Evolutionary conservation across 2,113 vertebrate species (phyloP).

Genomic region (Stomatorhinus ivindoensis): DNA sequence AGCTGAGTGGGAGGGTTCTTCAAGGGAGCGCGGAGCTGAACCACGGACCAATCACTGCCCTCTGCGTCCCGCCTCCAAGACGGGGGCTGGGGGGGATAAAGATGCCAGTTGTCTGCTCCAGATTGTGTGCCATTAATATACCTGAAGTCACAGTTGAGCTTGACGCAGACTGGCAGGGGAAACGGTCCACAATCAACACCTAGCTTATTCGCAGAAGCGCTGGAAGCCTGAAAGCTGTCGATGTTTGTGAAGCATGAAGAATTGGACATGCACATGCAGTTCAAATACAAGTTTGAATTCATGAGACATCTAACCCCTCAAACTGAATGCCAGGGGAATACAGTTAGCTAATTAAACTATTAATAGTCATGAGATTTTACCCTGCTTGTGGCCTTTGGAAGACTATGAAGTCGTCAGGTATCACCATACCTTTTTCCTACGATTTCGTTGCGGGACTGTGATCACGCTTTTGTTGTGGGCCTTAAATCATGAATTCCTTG

Average conservation of each 20-base stretch:
- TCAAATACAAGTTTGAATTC: conserved; percentile 20
- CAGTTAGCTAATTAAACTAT: neutral
- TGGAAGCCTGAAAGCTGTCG: conserved; percentile 17
- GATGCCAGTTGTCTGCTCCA: conserved; percentile 27
- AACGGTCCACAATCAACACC: conserved; percentile 12
- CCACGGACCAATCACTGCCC: conserved; percentile 42
- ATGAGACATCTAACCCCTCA: conserved; percentile 21
- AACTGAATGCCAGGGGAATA: conserved; percentile 18
- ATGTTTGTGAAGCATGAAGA: neutral
- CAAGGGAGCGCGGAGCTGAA: conserved; percentile 20
- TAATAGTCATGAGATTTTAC: conserved; percentile 29
- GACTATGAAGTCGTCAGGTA: conserved; percentile 3
- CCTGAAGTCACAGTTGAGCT: conserved; percentile 21
- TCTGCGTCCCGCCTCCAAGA: conserved; percentile 22
- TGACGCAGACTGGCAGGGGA: conserved; percentile 13
- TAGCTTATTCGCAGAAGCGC: conserved; percentile 28
- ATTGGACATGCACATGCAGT: conserved; percentile 23
- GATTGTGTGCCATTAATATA: conserved; percentile 29
- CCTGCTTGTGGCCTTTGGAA: conserved; percentile 26
- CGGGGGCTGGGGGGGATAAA: conserved; percentile 19
- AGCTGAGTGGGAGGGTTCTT: conserved; percentile 41
- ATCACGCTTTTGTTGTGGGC: neutral
- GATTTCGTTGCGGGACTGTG: neutral
- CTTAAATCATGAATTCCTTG: neutral
- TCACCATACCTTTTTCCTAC: neutral